Evolutionary conservation across 2,888 invertebrate species (phyloP), one percentile per base, ranked within the genome.

Genomic region (Lasioglossum zephyrum): DNA sequence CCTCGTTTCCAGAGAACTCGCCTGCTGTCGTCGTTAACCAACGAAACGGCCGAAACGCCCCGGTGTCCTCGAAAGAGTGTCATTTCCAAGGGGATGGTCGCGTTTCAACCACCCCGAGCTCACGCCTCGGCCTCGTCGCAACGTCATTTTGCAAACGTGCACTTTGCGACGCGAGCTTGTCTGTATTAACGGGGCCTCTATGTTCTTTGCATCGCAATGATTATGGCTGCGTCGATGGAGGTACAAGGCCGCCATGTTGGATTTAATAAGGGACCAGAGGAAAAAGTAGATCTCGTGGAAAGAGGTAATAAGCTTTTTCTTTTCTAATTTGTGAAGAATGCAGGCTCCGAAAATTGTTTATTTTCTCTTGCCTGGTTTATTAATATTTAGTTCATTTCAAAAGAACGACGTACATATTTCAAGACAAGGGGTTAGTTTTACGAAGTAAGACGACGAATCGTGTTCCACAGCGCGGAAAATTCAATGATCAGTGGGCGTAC

Each of bases 21-120:
- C 76, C 60, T 73, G 77, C 75, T 75, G 77, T 8, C 69, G 74
- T 89, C 92, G 88, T 93, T 92, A 92, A 90, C 88, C 72, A 79
- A 41, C 72, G 90, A 88, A 91, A 93, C 91, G 89, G 89, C 93
- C 89, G 93, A 91, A 89, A 90, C 22, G 90, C 83, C 78, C 53
- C 84, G 81, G 60, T 22, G 44, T 31, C 63, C 66, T 74, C 57
- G 84, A 85, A 89, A 85, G 85, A 82, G 81, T 85, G 53, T 81
- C 84, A 66, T 81, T 78, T 69, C 73, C 69, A 63, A 63, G 47
- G 66, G 22, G 18, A 60, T 41, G 47, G 44, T 79, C 79, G 81
- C 77, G 76, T 89, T 82, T 84, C 83, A 82, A 70, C 84, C 73
- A n/a, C 75, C 49, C 49, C 66, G 57, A 75, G 83, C 41, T 90